Base-by-base conservation (phyloP, 2,113 vertebrate species). In the Orientallactaga bullata region DNA sequence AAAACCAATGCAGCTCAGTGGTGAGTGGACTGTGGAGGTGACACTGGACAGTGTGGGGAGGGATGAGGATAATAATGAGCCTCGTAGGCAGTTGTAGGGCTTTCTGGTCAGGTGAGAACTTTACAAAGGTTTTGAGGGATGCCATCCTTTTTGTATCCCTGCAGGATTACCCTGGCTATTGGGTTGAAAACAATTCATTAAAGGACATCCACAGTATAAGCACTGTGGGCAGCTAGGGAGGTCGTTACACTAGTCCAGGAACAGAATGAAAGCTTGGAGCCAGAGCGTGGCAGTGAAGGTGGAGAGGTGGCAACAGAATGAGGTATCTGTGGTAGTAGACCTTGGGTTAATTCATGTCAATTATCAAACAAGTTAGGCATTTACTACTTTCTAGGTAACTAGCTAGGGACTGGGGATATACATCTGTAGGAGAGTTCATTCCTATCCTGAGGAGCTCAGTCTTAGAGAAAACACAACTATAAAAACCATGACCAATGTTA, bases 381-480 rank as follows among this genome's bases (percentile, higher is more conserved):
- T 65, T 74, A 17, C 63, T 79, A 65, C 90, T 90, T 95, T 86
- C 88, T 88, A 79, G 26, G 73, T 42, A 60, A n/a, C 35, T 85
- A 72, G 12, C 17, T 61, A 47, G 55, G 60, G 24, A 65, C n/a
- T 65, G 16, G 30, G 35, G 37, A 65, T 42, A 37, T 10, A 63
- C 72, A 71, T 30, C 37, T 79, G 6, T 20, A 5, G 37, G 68
- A 61, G 32, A 82, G 58, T 11, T 0, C 37, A 58, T 88, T 89
- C 4, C 18, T 55, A 7, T 32, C 6, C 8, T 1, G 23, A n/a
- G 26, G 73, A 85, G 18, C 39, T 65, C 55, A 72, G 4, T 79
- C 2, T 39, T 65, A 55, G 58, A 11, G n/a, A 37, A 88, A 65
- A 66, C 15, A 79, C 78, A 78, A n/a, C 37, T 60, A 47, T 73